Evolutionary conservation across 2,113 vertebrate species (phyloP).

Genomic region (Ancistrus triradiatus): DNA sequence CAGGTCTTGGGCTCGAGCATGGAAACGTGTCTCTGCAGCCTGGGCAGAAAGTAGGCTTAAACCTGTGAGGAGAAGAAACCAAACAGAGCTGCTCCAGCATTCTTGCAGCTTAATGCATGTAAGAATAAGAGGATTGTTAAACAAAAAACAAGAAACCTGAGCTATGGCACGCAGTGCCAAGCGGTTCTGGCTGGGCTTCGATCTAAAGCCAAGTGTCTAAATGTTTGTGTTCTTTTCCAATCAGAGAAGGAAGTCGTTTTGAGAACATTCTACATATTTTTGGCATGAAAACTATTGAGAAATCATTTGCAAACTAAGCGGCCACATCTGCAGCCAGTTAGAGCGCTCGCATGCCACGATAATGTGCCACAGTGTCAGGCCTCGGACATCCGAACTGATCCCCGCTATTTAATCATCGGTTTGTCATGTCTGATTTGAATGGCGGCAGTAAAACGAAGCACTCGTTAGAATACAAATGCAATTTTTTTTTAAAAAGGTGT

Average conservation of each 20-base stretch:
- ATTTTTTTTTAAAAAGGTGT: constrained; percentile 28
- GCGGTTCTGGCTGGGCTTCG: constrained; percentile 26
- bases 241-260: constrained; percentile 55
- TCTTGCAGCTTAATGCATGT: constrained; percentile 62
- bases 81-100: constrained; percentile 48
- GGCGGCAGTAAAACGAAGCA: constrained; percentile 39
- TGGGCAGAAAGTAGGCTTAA: background rate
- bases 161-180: constrained; percentile 26
- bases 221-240: constrained; percentile 52
- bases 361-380: constrained; percentile 34
- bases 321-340: constrained; percentile 25
- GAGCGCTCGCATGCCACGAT: constrained; percentile 4
- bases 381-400: constrained; percentile 33
- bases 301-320: constrained; percentile 18
- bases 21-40: background rate
- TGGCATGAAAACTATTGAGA: constrained; percentile 24
- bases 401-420: constrained; percentile 41
- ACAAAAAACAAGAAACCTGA: constrained; percentile 19
- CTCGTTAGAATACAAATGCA: constrained; percentile 40
- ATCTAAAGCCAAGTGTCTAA: constrained; percentile 47
- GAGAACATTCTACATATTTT: constrained; percentile 42
- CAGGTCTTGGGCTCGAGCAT: background rate
- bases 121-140: constrained; percentile 3
- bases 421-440: constrained; percentile 43
- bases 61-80: constrained; percentile 47